Conservation (phyloP, 2,797 vertebrate species). For the Epinephelus awoara region DNA sequence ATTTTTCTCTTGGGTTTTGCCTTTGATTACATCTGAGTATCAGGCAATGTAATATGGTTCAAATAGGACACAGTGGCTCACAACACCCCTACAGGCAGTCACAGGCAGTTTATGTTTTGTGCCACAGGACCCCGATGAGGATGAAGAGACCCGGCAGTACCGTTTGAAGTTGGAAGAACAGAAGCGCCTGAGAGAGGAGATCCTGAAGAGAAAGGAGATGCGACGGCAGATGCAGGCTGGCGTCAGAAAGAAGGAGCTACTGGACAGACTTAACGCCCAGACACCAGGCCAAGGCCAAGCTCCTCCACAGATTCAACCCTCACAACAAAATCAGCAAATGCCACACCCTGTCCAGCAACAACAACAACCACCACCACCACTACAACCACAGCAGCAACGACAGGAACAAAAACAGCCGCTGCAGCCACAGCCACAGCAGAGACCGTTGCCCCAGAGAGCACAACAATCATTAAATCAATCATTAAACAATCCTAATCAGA, state of each 20-base stretch:
- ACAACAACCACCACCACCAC: slow-evolving; percentile 31
- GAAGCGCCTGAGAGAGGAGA: slow-evolving; percentile 95
- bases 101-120: slow-evolving; percentile 45
- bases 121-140: slow-evolving; percentile 91
- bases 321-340: slow-evolving; percentile 59
- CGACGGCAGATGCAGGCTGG: slow-evolving; percentile 97
- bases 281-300: slow-evolving; percentile 65
- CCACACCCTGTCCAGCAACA: slow-evolving; percentile 54
- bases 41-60: slow-evolving; percentile 28
- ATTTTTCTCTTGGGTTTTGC: slow-evolving; percentile 60
- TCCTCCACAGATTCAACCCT: slow-evolving; percentile 72
- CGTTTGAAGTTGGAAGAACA: slow-evolving; percentile 98
- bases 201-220: slow-evolving; percentile 94
- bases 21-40: slow-evolving; percentile 50
- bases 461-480: slow-evolving; percentile 78
- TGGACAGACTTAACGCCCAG: slow-evolving; percentile 91
- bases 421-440: slow-evolving; percentile 56
- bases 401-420: slow-evolving; percentile 59
- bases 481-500: slow-evolving; percentile 76
- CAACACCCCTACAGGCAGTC: background rate
- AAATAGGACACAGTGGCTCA: slow-evolving; percentile 19
- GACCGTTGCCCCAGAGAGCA: slow-evolving; percentile 70
- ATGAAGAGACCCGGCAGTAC: slow-evolving; percentile 96
- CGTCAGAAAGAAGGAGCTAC: slow-evolving; percentile 93
- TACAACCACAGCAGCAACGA: background rate